Percentiles rank a stretch among this genome's conserved stretches.
Evolutionary conservation across 1,140 invertebrate genomes (phyloP).

Genomic region (Phocides pigmalion): DNA sequence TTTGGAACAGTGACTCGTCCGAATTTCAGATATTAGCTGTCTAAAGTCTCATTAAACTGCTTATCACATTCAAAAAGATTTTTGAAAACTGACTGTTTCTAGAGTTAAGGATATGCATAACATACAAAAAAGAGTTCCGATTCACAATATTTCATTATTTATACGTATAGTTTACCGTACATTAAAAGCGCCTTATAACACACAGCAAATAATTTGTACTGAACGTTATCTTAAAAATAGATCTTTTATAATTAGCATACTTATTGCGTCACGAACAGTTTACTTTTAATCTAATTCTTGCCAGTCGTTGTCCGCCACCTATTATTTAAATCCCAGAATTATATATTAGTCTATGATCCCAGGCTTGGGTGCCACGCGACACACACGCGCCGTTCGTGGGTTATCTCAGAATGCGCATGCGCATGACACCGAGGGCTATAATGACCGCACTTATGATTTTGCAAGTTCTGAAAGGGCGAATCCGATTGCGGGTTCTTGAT

Average conservation of each 20-base stretch:
- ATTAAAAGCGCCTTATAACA: no score
- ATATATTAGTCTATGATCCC: no score
- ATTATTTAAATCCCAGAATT: conserved; percentile 28
- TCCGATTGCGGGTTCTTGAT: neutral
- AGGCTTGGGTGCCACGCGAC: conserved; percentile 22
- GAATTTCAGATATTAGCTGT: no score
- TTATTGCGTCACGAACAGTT: conserved; percentile 11
- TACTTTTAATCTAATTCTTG: conserved; percentile 20
- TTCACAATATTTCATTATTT: no score
- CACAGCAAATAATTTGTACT: no score
- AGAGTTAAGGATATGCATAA: no score
- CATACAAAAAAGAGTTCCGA: no score
- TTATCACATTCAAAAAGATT: no score
- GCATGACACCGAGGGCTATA: conserved; percentile 24
- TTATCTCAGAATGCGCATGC: conserved; percentile 34
- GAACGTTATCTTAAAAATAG: neutral
- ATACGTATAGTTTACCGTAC: no score
- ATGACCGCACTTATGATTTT: conserved; percentile 28
- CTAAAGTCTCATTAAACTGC: no score
- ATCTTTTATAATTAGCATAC: conserved; percentile 15
- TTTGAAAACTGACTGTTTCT: no score
- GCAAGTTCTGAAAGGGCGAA: conserved; percentile 20
- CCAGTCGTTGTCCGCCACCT: conserved; percentile 9
- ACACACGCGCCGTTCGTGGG: conserved; percentile 24
- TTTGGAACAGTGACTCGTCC: no score